Conservation (phyloP, 2,888 invertebrate species). For the Drosophila monieri region DNA sequence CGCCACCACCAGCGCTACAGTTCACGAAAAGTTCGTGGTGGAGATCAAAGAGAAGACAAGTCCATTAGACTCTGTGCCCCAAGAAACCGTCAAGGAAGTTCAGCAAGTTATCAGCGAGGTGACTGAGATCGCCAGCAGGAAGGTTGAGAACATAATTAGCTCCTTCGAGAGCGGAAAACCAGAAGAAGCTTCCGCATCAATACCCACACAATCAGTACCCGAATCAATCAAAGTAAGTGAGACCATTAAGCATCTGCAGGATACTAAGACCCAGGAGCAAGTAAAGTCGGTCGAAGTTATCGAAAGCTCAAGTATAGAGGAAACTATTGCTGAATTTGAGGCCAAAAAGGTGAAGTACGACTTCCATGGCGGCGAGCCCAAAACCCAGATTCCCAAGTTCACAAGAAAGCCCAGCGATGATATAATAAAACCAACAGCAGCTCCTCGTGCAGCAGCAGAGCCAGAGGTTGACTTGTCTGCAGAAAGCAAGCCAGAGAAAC, state of each 20-base stretch:
- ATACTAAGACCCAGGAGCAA: constrained; percentile 50
- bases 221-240: constrained; percentile 69
- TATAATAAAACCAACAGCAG: constrained; percentile 59
- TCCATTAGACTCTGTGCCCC: constrained; percentile 47
- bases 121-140: constrained; percentile 71
- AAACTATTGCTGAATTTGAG: constrained; percentile 73
- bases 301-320: constrained; percentile 69
- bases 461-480: constrained; percentile 49
- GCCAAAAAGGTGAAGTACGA: constrained; percentile 76
- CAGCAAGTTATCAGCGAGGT: constrained; percentile 66
- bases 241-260: constrained; percentile 65
- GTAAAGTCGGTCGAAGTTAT: constrained; percentile 49
- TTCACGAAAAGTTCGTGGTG: constrained; percentile 71
- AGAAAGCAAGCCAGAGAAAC: constrained; percentile 60
- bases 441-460: constrained; percentile 62
- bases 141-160: constrained; percentile 75
- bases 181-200: constrained; percentile 23
- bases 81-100: constrained; percentile 63
- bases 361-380: constrained; percentile 74
- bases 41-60: constrained; percentile 73
- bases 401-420: constrained; percentile 57
- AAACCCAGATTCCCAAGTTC: constrained; percentile 63
- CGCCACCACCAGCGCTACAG: constrained; percentile 44
- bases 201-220: constrained; percentile 16
- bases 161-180: constrained; percentile 65